Percentiles rank a stretch among this genome's conserved stretches.
phyloP scores from a whole-genome alignment of 2,888 invertebrate genomes.

The Xylota segnis region DNA sequence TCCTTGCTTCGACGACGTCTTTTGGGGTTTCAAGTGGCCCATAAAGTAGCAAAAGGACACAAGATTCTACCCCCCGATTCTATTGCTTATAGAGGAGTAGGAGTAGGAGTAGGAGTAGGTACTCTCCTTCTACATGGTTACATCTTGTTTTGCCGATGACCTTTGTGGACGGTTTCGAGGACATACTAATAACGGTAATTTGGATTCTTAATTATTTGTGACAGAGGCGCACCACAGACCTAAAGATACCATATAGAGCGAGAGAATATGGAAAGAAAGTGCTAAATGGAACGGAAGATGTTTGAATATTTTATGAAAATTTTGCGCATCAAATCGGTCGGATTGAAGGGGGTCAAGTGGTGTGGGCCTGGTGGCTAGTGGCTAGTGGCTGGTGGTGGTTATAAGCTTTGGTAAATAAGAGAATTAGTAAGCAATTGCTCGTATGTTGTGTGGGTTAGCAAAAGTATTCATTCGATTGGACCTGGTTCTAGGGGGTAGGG shows the following conservation, averaged over 20 bases:
- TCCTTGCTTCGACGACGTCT: slow-evolving; percentile 5
- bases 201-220: slow-evolving; percentile 75
- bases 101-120: too few species aligned
- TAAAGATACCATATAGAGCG: not conserved
- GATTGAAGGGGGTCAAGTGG: slow-evolving; percentile 37
- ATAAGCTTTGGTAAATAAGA: slow-evolving; percentile 44
- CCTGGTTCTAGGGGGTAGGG: not conserved
- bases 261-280: slow-evolving; percentile 44
- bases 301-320: slow-evolving; percentile 75
- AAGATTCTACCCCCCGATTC: slow-evolving; percentile 10
- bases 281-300: slow-evolving; percentile 72
- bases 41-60: slow-evolving; percentile 67
- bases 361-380: not conserved
- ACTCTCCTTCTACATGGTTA: slow-evolving; percentile 62
- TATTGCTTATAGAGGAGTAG: slow-evolving; percentile 29
- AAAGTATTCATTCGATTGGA: slow-evolving; percentile 16
- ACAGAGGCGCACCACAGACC: slow-evolving; percentile 7
- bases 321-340: slow-evolving; percentile 67
- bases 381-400: slow-evolving; percentile 28
- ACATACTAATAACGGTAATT: slow-evolving; percentile 75
- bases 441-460: not conserved
- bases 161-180: slow-evolving; percentile 70
- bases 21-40: slow-evolving; percentile 70
- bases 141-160: slow-evolving; percentile 71
- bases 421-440: slow-evolving; percentile 48